These are phyloP conservation scores for Monarcha castaneiventris DNA, from an alignment of 2,113 vertebrate genomes.

Conservation along the genomic window DNA sequence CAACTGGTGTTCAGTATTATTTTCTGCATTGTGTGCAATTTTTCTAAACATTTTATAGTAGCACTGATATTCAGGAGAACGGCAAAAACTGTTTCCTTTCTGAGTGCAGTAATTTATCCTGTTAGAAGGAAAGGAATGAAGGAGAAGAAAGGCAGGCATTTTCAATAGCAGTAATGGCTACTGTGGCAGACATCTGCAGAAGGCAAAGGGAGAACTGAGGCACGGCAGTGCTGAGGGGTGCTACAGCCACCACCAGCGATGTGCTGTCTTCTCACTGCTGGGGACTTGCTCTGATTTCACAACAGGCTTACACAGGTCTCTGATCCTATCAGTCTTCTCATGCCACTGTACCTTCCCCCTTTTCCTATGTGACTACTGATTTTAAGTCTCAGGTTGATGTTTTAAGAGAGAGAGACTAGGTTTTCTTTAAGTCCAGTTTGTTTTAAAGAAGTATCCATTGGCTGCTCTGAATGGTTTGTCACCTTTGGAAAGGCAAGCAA, in stretches of 20 bases:
- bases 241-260: rapidly evolving
- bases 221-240: neutral
- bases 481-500: neutral
- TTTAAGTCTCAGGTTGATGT: neutral
- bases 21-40: neutral
- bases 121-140: neutral
- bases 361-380: neutral
- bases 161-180: neutral
- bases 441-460: neutral
- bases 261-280: neutral
- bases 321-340: neutral
- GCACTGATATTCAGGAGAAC: neutral
- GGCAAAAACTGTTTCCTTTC: neutral
- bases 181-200: neutral
- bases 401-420: neutral
- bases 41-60: neutral
- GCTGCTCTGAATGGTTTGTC: neutral
- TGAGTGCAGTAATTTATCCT: neutral
- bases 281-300: neutral
- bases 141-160: neutral
- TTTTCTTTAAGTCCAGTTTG: neutral
- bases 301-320: rapidly evolving
- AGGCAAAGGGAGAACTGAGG: neutral
- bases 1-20: neutral
- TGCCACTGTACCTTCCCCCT: rapidly evolving